A percentile compares a stretch with the other conserved stretches of the same genome.
phyloP scores from a whole-genome alignment of 1,140 invertebrate species.

The Cydia strobilella region DNA sequence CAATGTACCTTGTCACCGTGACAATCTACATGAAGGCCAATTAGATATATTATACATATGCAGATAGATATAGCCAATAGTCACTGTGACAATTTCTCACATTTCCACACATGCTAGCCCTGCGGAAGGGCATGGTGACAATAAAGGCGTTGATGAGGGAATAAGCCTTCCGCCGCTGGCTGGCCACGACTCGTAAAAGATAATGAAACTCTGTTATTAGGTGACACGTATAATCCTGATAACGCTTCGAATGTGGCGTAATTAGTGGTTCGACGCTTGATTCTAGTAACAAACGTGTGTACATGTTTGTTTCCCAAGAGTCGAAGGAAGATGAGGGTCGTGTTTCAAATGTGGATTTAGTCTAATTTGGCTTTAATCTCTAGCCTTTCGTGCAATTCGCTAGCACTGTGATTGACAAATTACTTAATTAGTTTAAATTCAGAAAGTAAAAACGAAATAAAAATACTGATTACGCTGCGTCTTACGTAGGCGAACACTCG shows the following conservation, averaged over 20 bases:
- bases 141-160: conserved; percentile 27
- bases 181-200: conserved; percentile 12
- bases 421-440: not conserved
- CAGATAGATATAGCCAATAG: too few species aligned
- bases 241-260: not conserved
- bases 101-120: conserved; percentile 4
- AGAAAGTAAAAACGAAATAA: not conserved
- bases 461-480: too few species aligned
- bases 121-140: not conserved
- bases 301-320: not conserved
- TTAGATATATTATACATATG: too few species aligned
- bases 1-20: too few species aligned
- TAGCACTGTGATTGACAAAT: not conserved
- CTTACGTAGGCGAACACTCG: too few species aligned
- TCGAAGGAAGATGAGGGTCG: not conserved
- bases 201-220: conserved; percentile 30
- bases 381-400: not conserved
- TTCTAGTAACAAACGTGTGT: not conserved
- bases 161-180: not conserved
- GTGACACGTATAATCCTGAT: not conserved
- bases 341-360: not conserved
- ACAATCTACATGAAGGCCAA: too few species aligned
- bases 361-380: not conserved
- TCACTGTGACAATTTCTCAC: too few species aligned
- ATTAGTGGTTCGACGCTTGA: not conserved